Conservation (phyloP, 2,113 vertebrate species). For the Lonchura striata region DNA sequence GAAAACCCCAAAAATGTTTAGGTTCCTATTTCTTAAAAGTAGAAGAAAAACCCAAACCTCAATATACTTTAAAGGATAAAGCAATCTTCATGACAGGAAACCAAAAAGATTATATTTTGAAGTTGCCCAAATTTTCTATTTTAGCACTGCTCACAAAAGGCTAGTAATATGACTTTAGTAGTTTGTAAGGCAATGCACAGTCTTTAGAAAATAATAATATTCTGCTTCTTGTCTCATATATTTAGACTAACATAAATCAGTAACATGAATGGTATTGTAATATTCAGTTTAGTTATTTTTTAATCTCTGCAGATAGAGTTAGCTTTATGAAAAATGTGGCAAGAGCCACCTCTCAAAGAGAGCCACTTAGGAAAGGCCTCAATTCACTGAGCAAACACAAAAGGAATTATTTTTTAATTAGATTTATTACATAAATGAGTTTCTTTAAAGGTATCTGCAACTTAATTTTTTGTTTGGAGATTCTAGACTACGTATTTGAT, state of each 20-base stretch:
- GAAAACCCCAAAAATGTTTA: accelerated
- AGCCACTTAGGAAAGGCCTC: neutral
- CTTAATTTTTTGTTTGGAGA: neutral
- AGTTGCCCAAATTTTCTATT: neutral
- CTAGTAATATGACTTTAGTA: neutral
- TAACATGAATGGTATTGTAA: neutral
- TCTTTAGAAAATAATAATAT: neutral
- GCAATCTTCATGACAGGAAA: neutral
- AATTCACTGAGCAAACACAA: neutral
- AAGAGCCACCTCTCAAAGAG: neutral
- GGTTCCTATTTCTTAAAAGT: neutral
- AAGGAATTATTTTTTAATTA: neutral
- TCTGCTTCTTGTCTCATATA: neutral
- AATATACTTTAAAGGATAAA: neutral
- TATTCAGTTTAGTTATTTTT: neutral
- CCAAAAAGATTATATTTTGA: neutral
- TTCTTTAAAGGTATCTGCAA: neutral
- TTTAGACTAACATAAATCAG: neutral
- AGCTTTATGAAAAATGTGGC: neutral
- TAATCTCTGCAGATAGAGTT: neutral
- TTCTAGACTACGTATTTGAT: neutral
- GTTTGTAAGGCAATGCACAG: neutral
- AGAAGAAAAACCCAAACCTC: neutral
- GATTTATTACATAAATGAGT: neutral
- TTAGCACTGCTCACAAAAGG: neutral